Evolutionary conservation across 2,113 vertebrate genomes (phyloP), one percentile per base, ranked within the genome.

Genomic region (Eubucco bourcierii): DNA sequence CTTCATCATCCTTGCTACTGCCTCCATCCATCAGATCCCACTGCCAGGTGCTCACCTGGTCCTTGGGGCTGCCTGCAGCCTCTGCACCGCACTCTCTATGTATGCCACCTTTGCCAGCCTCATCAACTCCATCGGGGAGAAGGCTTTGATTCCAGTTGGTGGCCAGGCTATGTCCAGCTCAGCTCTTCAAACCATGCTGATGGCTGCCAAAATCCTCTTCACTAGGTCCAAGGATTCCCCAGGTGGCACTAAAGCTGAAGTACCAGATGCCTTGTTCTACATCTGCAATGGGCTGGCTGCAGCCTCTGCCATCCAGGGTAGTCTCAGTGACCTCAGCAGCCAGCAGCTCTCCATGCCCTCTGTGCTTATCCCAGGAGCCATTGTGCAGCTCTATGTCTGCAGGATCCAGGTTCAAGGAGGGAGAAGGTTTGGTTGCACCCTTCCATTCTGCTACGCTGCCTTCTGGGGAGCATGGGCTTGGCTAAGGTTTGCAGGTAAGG

Each of bases 71-170:
- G 87, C 97, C 78, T 99, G 98, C 68, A 97, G 97, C 80, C 95
- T 99, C 27, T 98, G 98, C 88, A 87, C 97, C 0, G 96, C 93
- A 9, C 77, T 96, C 37, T 98, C 98, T 1, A 77, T 98, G 39
- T 99, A 99, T 3, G 95, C 98, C 67, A 96, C 98, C 41, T 99
- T 99, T 55, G 90, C 98, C 61, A 98, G 98, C 53, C 98, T 99
- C 23, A 94, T 98, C 89, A 99, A 99, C 97, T 98, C 98, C 63
- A 98, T 99, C 4, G 98, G 98, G n/a, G 98, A 99, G 96, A 99
- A 99, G 93, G 92, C 93, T 11, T 94, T 99, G 50, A 97, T 99
- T 71, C 98, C 98, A 10, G 90, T 98, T 11, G 98, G 98, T 6
- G 52, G 87, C 31, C 98, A 98, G 81, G 97, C 98, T 1, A 27